phyloP scores from a whole-genome alignment of 2,113 vertebrate species.

The Myrmecobius fasciatus region DNA sequence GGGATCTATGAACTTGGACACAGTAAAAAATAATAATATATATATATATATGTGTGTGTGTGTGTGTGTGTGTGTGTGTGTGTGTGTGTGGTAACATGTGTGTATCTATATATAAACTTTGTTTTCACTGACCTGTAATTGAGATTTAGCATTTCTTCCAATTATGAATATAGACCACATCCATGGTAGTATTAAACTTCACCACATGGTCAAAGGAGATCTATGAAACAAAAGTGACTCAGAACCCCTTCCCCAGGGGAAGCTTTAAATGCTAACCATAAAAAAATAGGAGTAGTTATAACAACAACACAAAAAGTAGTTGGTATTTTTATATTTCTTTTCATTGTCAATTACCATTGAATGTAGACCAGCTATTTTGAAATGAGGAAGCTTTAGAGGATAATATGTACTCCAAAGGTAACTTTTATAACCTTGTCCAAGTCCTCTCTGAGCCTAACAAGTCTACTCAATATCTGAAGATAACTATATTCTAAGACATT shows the following conservation, averaged over 20 bases:
- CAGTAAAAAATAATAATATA: not conserved
- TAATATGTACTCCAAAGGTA: slow-evolving; percentile 26
- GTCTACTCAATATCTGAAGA: slow-evolving; percentile 15
- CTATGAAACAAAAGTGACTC: not conserved
- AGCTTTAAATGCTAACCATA: slow-evolving; percentile 2
- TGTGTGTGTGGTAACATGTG: no score
- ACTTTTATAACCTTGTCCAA: slow-evolving; percentile 27
- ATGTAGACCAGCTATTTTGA: slow-evolving; percentile 39
- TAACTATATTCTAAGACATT: not conserved
- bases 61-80: no score
- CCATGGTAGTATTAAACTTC: not conserved
- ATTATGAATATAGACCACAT: not conserved
- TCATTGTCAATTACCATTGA: not conserved
- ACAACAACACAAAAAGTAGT: not conserved
- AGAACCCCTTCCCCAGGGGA: not conserved
- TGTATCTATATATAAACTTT: not conserved
- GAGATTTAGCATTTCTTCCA: not conserved
- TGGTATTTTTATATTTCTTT: slow-evolving; percentile 30
- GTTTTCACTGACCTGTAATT: not conserved
- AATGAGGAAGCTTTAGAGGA: slow-evolving; percentile 24
- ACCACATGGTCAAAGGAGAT: not conserved
- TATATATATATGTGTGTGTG: not conserved
- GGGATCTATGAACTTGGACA: not conserved
- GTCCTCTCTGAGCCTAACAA: slow-evolving; percentile 2
- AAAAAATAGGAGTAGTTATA: slow-evolving; percentile 46